Conservation (phyloP, 2,113 vertebrate species). For the Athene cunicularia region DNA sequence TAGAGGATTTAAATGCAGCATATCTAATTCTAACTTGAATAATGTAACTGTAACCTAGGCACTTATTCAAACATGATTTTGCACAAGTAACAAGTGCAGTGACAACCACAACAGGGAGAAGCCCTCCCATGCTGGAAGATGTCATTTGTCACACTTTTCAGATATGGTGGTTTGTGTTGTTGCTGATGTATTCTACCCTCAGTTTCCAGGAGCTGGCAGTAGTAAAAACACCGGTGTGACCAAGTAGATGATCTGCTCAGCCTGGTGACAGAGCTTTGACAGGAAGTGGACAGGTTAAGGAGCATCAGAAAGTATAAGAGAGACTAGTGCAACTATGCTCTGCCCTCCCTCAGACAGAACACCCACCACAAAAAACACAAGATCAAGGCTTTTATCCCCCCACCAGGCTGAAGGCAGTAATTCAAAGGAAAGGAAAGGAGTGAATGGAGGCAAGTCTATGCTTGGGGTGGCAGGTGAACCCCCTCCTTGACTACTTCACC, state of each 20-base stretch:
- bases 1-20: no score
- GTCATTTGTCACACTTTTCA: neutral
- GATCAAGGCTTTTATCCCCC: neutral
- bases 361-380: neutral
- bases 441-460: neutral
- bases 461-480: neutral
- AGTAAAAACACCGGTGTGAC: fast-evolving
- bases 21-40: no score
- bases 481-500: neutral
- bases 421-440: neutral
- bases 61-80: no score
- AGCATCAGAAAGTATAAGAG: neutral
- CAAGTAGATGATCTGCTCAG: neutral
- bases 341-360: neutral
- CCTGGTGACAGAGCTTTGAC: neutral
- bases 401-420: neutral
- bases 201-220: neutral
- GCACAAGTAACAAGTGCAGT: neutral
- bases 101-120: neutral
- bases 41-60: no score
- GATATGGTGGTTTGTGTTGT: neutral
- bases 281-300: neutral
- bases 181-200: neutral
- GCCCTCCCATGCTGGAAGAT: fast-evolving
- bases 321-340: neutral